Conservation (phyloP, 1,140 invertebrate species). For the Meloidogyne exigua region DNA sequence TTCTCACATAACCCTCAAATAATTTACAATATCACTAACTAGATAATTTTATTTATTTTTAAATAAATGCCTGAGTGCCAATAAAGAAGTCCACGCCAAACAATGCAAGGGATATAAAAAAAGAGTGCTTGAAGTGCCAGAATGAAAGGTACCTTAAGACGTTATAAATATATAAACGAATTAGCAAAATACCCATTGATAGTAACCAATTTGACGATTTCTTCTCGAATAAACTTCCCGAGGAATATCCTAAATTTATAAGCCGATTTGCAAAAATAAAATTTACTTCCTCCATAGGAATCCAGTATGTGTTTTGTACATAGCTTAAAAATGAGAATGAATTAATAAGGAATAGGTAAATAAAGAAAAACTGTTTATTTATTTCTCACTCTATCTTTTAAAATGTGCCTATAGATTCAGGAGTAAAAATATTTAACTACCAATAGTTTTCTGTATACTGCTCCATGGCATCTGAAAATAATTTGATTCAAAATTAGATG, state of each 20-base stretch:
- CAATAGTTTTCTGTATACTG: constrained; percentile 53
- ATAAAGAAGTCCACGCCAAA: constrained; percentile 66
- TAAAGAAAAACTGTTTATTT: no score
- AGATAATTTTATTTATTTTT: no score
- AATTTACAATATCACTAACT: no score
- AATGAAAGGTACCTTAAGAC: constrained; percentile 60
- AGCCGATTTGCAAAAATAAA: constrained; percentile 18
- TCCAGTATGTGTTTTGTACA: constrained; percentile 64
- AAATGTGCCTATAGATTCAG: no score
- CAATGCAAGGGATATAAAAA: constrained; percentile 67
- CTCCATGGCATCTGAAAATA: constrained; percentile 60
- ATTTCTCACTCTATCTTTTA: no score
- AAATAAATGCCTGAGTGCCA: constrained; percentile 58
- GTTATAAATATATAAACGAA: not conserved
- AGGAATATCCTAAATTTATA: constrained; percentile 56
- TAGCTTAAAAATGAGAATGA: constrained; percentile 35
- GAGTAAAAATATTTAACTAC: no score
- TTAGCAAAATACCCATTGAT: constrained; percentile 65
- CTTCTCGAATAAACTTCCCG: constrained; percentile 61
- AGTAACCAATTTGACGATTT: constrained; percentile 65
- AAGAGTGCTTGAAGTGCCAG: constrained; percentile 67
- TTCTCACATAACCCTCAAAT: no score
- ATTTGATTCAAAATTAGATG: not conserved
- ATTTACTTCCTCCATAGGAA: constrained; percentile 55
- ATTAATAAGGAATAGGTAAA: no score